These are phyloP conservation scores for Blastobasis adustella DNA, from an alignment of 2,888 invertebrate genomes.

Conservation along the genomic window DNA sequence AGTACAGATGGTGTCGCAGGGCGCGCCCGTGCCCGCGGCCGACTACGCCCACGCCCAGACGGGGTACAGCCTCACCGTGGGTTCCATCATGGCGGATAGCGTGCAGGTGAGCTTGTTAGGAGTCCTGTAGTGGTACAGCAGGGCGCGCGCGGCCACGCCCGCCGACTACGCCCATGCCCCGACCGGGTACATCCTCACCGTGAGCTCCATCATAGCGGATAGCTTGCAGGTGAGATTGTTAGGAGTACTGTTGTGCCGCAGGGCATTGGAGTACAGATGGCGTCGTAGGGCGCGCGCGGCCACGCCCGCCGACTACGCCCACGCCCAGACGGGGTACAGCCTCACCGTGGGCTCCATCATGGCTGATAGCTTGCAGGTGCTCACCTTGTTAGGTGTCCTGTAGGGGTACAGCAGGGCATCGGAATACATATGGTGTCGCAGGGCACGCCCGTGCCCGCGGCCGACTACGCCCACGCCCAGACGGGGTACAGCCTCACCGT, in stretches of 20 bases:
- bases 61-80: constrained; percentile 60
- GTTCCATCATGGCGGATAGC: not conserved
- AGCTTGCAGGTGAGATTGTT: constrained; percentile 73
- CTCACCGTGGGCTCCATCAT: not conserved
- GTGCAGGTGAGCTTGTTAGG: not conserved
- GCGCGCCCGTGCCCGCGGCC: constrained; percentile 82
- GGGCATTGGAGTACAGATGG: constrained; percentile 74
- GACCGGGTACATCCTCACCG: constrained; percentile 78
- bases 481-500: no score
- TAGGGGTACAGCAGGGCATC: constrained; percentile 35
- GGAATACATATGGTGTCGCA: no score
- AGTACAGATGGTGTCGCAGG: constrained; percentile 83
- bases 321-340: constrained; percentile 77
- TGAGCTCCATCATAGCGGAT: constrained; percentile 80
- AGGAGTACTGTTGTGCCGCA: no score
- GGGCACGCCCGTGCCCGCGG: constrained; percentile 78
- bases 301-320: constrained; percentile 79
- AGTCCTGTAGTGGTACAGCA: no score
- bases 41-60: constrained; percentile 78
- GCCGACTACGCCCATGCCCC: constrained; percentile 76
- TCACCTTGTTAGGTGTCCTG: not conserved
- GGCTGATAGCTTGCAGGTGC: not conserved
- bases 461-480: constrained; percentile 77
- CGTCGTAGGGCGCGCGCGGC: constrained; percentile 76
- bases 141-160: constrained; percentile 78